Evolutionary conservation across 2,113 vertebrate genomes (phyloP).

Genomic region (western clawed frog (Xenopus tropicalis)): DNA sequence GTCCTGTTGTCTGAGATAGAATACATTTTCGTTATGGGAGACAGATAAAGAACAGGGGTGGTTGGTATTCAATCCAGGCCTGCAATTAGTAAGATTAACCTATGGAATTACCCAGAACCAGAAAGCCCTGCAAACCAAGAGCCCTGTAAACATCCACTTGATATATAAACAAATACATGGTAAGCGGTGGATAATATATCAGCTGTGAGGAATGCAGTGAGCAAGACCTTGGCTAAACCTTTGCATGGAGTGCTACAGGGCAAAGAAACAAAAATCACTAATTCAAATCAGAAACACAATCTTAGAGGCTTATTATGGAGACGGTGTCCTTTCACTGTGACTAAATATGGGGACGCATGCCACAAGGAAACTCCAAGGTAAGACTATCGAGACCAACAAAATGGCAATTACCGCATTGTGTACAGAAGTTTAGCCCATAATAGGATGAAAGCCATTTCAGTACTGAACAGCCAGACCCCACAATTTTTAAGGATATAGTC

Average conservation of each 20-base stretch:
- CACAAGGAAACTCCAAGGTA: too few relatives aligned
- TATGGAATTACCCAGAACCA: background rate
- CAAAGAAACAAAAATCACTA: background rate
- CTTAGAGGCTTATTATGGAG: too few relatives aligned
- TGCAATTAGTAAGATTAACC: background rate
- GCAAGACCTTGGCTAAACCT: background rate
- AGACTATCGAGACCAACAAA: too few relatives aligned
- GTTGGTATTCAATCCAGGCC: background rate
- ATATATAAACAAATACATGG: background rate
- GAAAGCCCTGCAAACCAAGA: background rate
- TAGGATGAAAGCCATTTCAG: too few relatives aligned
- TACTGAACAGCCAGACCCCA: too few relatives aligned
- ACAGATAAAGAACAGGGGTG: conserved; percentile 27
- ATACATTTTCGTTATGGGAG: conserved; percentile 10
- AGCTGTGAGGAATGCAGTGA: background rate
- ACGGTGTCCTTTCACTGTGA: too few relatives aligned
- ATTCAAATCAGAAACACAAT: too few relatives aligned
- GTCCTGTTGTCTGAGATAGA: conserved; percentile 4
- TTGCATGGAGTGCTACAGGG: too few relatives aligned
- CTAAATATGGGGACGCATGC: too few relatives aligned
- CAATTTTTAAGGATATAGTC: too few relatives aligned
- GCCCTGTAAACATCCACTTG: background rate
- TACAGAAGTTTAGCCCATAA: too few relatives aligned
- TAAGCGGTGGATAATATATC: background rate
- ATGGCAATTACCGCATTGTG: too few relatives aligned